phyloP scores from a whole-genome alignment of 1,140 invertebrate species.

The Drosophila repletoides region DNA sequence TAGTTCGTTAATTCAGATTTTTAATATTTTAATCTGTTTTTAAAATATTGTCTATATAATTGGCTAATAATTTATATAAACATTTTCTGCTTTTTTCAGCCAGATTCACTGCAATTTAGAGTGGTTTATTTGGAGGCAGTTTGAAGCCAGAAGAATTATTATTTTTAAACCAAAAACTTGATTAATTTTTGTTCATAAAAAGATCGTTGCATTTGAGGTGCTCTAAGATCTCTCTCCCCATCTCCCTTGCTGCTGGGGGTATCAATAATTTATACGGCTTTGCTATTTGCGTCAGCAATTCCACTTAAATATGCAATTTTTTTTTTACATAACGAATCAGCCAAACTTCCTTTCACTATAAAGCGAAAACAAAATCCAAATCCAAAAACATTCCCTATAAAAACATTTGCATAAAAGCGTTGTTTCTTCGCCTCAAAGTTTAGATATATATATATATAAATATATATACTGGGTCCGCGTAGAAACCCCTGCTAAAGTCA shows the following conservation, averaged over 20 bases:
- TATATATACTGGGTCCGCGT: not conserved
- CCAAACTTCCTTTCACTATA: slow-evolving; percentile 44
- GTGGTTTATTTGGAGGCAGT: too few species aligned
- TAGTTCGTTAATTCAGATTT: too few species aligned
- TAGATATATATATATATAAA: not conserved
- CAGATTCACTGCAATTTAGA: too few species aligned
- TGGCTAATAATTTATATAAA: too few species aligned
- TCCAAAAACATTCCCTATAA: slow-evolving; percentile 2
- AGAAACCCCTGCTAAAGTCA: slow-evolving; percentile 3
- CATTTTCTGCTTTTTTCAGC: too few species aligned
- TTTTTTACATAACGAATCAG: slow-evolving; percentile 35
- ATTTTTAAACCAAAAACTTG: too few species aligned
- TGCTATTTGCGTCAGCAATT: slow-evolving; percentile 28
- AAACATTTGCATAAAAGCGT: slow-evolving; percentile 30
- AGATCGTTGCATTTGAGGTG: too few species aligned
- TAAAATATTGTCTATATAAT: too few species aligned
- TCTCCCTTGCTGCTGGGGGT: too few species aligned
- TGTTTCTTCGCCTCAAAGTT: not conserved
- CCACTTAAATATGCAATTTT: slow-evolving; percentile 31
- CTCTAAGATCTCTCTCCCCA: not conserved
- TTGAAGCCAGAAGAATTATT: too few species aligned
- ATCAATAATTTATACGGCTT: not conserved
- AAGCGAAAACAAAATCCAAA: not conserved
- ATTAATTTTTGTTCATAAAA: too few species aligned
- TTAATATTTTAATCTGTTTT: too few species aligned